Evolutionary conservation across 2,888 invertebrate genomes (phyloP).

Genomic region (Miltochrista miniata): DNA sequence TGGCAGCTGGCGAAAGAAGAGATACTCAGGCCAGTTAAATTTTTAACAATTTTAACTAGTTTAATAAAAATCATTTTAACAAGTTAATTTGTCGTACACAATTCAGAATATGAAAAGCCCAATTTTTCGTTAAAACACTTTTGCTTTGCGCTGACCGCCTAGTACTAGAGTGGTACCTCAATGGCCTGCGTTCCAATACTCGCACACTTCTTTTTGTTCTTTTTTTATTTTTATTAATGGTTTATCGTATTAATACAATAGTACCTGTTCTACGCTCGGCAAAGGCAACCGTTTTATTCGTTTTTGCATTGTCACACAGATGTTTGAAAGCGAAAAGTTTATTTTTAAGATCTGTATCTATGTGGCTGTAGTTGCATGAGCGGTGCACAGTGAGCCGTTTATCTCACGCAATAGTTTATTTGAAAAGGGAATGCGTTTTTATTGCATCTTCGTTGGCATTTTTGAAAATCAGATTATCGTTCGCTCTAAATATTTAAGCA

Average conservation of each 20-base stretch:
- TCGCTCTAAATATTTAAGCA: neutral
- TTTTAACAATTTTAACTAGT: no score
- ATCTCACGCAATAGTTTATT: constrained; percentile 29
- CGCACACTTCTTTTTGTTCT: constrained; percentile 41
- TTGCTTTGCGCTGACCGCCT: no score
- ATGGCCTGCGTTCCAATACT: constrained; percentile 39
- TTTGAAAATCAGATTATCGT: constrained; percentile 6
- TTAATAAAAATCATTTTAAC: no score
- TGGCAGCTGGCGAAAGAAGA: no score
- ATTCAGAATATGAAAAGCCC: no score
- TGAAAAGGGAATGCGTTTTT: no score
- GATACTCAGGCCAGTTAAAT: no score
- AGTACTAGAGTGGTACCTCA: neutral
- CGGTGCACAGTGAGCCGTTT: constrained; percentile 28
- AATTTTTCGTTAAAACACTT: no score
- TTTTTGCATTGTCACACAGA: constrained; percentile 49
- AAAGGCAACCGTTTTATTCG: constrained; percentile 28
- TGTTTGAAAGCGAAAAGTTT: constrained; percentile 45
- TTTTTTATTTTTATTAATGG: constrained; percentile 35
- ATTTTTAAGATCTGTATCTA: constrained; percentile 40
- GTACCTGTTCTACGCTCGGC: constrained; percentile 44
- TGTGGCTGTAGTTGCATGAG: constrained; percentile 23
- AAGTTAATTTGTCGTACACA: no score
- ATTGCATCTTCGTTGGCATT: no score
- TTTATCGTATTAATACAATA: constrained; percentile 67